Evolutionary conservation across 2,113 vertebrate genomes (phyloP), one percentile per base, ranked within the genome.

Genomic region (Spheniscus mendiculus): DNA sequence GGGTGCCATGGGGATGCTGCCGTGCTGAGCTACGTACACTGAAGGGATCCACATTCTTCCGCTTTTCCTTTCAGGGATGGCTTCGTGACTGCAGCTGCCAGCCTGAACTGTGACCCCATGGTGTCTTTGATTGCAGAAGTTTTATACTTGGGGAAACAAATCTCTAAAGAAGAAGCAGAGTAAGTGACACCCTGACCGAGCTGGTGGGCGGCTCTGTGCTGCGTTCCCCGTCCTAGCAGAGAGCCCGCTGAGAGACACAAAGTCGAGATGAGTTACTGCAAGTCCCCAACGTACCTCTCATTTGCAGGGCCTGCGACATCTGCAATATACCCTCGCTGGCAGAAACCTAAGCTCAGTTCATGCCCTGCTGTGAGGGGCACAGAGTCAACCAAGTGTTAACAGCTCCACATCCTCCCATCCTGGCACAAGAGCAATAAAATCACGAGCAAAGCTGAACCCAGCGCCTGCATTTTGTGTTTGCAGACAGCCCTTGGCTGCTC

Each of bases 61-160:
- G 29, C 70, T 65, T 77, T 71, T 86, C 79, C 30, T 49, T 81
- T 70, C 97, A 99, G 99, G 96, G 98, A 98, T 0, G 97, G 98
- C 36, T 89, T 82, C 14, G 99, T 99, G 96, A 98, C 98, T 12
- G 99, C 99, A 62, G 99, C 97, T 11, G 98, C 99, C 94, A 99
- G 99, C 97, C 91, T 99, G 93, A 98, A 98, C 98, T 98, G 98
- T 5, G 99, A 99, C 95, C 99, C 99, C 19, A 96, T 98, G 45
- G 98, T 99, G 50, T 93, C 98, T 52, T 86, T 90, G 45, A 82
- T 99, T 18, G 99, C 99, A 44, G 99, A 99, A 90, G 95, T 98
- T 82, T 97, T 99, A 93, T 91, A 97, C 21, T 86, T 86, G 1
- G 99, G 99, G n/a, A 98, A 96, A 80, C 82, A 53, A 55, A 97